A percentile compares a stretch with the other conserved stretches of the same genome.
phyloP scores from a whole-genome alignment of 2,113 vertebrate species.

The Barbus barbus region DNA sequence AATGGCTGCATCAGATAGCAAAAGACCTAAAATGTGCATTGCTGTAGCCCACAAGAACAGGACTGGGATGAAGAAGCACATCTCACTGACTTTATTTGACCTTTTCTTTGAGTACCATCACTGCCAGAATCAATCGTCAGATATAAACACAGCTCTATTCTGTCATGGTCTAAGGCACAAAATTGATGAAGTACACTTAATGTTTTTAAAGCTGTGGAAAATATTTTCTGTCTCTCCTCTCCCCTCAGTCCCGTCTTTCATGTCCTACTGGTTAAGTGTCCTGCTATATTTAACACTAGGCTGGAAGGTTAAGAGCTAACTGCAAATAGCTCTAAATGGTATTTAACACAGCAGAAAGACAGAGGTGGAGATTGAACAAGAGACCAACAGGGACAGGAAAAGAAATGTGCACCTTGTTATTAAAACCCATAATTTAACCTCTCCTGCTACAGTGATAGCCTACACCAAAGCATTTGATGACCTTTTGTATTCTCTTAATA shows the following conservation, averaged over 20 bases:
- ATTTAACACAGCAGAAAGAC: slow-evolving; percentile 49
- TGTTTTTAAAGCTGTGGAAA: background rate
- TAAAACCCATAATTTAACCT: background rate
- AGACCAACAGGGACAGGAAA: background rate
- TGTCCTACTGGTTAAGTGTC: slow-evolving; percentile 43
- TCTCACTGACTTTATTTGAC: background rate
- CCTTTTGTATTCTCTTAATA: background rate
- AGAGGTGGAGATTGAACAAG: background rate
- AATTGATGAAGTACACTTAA: background rate
- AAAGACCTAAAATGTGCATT: background rate
- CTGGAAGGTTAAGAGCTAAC: slow-evolving; percentile 42
- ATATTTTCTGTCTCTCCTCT: slow-evolving; percentile 12
- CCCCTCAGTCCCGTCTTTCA: slow-evolving; percentile 29
- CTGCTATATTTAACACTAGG: slow-evolving; percentile 55
- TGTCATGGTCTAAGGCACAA: background rate
- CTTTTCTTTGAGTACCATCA: background rate
- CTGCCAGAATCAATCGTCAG: background rate
- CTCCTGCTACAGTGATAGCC: background rate
- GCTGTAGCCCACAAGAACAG: background rate
- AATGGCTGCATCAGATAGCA: background rate
- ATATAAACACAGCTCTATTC: background rate
- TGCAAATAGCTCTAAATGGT: slow-evolving; percentile 53
- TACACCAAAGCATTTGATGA: background rate
- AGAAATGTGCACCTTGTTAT: background rate
- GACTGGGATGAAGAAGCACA: background rate